Percentiles rank a stretch among this genome's conserved stretches.
These are phyloP conservation scores for Cydia strobilella DNA, from an alignment of 1,140 invertebrate species.

Conservation along the genomic window DNA sequence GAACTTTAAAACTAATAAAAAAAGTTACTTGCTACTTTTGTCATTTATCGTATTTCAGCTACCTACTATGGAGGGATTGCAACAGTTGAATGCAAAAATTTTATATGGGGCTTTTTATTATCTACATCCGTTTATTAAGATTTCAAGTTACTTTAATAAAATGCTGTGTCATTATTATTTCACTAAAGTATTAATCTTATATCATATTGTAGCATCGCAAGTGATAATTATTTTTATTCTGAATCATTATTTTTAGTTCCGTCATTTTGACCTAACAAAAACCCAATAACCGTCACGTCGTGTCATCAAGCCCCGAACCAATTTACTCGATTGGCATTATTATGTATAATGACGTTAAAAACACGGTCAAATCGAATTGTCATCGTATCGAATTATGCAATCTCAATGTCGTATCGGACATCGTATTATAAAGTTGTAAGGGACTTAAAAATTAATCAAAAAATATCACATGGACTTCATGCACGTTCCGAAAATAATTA, in stretches of 20 bases:
- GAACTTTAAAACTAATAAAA: too few relatives aligned
- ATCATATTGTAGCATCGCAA: neutral
- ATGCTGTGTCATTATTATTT: neutral
- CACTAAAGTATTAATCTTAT: neutral
- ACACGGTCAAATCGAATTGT: slow-evolving; percentile 64
- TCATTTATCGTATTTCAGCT: too few relatives aligned
- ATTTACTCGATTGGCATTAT: slow-evolving; percentile 56
- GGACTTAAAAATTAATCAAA: neutral
- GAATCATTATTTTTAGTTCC: slow-evolving; percentile 1
- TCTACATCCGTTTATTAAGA: neutral
- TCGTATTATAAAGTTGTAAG: neutral
- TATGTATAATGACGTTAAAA: slow-evolving; percentile 65
- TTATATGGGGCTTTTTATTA: neutral
- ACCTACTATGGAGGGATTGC: too few relatives aligned
- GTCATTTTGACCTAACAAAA: slow-evolving; percentile 35
- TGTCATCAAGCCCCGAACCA: slow-evolving; percentile 62
- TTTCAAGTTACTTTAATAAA: neutral
- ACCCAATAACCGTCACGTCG: slow-evolving; percentile 51
- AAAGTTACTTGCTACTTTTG: too few relatives aligned
- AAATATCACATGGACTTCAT: neutral
- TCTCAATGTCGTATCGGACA: slow-evolving; percentile 37
- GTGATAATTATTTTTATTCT: slow-evolving; percentile 17
- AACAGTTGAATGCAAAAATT: too few relatives aligned
- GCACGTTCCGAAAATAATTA: neutral
- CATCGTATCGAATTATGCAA: slow-evolving; percentile 73